Base-by-base conservation (phyloP, 1,140 invertebrate species). In the Drosophila suzukii region DNA sequence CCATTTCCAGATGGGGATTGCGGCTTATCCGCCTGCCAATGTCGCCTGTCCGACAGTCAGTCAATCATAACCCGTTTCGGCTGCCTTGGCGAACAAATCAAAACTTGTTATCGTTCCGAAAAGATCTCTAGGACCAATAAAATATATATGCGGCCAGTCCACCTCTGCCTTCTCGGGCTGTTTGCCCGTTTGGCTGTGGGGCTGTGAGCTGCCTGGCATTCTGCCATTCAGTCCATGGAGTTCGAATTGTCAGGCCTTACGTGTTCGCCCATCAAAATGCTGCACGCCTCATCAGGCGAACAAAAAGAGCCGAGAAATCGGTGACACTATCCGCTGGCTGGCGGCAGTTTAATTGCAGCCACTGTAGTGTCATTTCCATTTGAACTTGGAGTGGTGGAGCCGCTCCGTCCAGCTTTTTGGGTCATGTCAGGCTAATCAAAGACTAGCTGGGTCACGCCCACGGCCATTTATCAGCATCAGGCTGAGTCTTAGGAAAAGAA, bases 1-100 rank as follows among this genome's bases (percentile, higher is more conserved):
- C 68, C 47, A 39, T 38, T 36, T 75, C 49, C 30, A 36, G 49
- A 47, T 44, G 62, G 62, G 47, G 49, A 34, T 61, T 47, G 36
- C 54, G 68, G 79, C 80, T 82, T 82, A 82, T 78, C 80, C 66
- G 80, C 53, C 54, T 62, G 79, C 72, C 82, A 86, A 86, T 88
- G 81, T 73, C 71, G 56, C 78, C 74, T 57, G 63, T 81, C 75
- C 44, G 81, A 53, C 75, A 56, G 82, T 63, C 83, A 83, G 84
- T 88, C 84, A 88, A 89, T 89, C 84, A 89, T 89, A 89, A 89
- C 84, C 84, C 84, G 84, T 89, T 89, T 83, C 77, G 49, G 85
- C 58, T 74, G 79, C 82, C 82, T 78, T 59, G 65, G 83, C 74
- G 75, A 81, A 84, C 84, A 88, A 88, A 88, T 88, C 84, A 88